A percentile compares a stretch with the other conserved stretches of the same genome.
These are phyloP conservation scores for Sebastes itinus DNA, from an alignment of 2,797 vertebrate species.

Conservation along the genomic window DNA sequence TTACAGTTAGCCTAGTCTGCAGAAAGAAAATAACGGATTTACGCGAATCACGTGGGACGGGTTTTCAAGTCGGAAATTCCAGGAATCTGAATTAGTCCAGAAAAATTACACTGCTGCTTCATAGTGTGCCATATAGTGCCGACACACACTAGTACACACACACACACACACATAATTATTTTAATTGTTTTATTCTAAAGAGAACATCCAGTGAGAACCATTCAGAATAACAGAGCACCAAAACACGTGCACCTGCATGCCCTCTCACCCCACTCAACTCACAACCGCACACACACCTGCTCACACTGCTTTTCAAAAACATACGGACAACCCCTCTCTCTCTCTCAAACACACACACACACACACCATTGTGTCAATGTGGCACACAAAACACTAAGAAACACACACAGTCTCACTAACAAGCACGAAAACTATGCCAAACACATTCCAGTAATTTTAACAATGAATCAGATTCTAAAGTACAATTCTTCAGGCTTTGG, in stretches of 20 bases:
- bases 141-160: neutral
- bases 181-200: neutral
- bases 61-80: neutral
- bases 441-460: neutral
- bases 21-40: neutral
- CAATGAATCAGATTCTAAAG: neutral
- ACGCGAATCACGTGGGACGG: neutral
- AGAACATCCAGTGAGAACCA: neutral
- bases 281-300: neutral
- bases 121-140: neutral
- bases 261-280: neutral
- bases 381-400: neutral
- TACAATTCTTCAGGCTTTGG: neutral
- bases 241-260: slow-evolving; percentile 29
- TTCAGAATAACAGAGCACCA: neutral
- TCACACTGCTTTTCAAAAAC: neutral
- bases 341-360: neutral
- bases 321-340: neutral
- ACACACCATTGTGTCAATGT: neutral
- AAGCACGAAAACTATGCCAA: neutral
- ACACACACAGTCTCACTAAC: neutral
- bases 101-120: neutral
- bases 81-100: neutral
- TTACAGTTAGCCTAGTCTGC: neutral
- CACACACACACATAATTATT: neutral